Conservation (phyloP, 35 echinoderm and acorn worm species). For the Lytechinus pictus region DNA sequence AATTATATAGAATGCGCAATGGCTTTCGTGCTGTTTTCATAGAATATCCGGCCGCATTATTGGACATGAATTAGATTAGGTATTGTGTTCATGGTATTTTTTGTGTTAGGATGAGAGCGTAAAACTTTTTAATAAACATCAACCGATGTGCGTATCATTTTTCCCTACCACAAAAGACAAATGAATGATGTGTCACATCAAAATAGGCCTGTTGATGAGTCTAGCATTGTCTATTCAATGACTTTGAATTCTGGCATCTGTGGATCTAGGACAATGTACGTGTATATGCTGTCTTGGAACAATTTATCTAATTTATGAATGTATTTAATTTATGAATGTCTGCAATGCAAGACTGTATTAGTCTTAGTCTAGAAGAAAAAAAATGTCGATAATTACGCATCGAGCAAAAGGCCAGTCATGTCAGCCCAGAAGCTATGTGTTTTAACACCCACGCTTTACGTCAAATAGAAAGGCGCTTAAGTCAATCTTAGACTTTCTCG, state of each 20-base stretch:
- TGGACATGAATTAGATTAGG: not conserved
- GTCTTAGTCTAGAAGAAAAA: not conserved
- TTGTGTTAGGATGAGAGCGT: not conserved
- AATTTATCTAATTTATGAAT: too few species aligned
- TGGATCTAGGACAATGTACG: not conserved
- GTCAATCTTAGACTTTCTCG: not conserved
- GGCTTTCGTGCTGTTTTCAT: not conserved
- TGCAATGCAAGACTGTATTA: not conserved
- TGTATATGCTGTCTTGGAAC: not conserved
- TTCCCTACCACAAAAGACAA: too few species aligned
- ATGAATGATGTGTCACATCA: too few species aligned
- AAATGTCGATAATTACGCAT: slow-evolving; percentile 12
- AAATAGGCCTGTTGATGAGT: too few species aligned
- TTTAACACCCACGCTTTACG: slow-evolving; percentile 33
- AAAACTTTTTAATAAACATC: not conserved
- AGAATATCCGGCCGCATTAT: not conserved
- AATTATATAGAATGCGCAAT: not conserved
- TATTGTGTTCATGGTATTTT: not conserved
- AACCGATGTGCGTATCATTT: too few species aligned
- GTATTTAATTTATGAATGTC: slow-evolving; percentile 7
- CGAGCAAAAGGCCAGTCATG: not conserved
- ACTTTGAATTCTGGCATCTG: not conserved
- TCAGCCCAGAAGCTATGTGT: slow-evolving; percentile 12
- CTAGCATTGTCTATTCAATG: too few species aligned
- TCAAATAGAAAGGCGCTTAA: not conserved